These are phyloP conservation scores for Magallana gigas DNA, from an alignment of 1,140 invertebrate species.

Conservation along the genomic window DNA sequence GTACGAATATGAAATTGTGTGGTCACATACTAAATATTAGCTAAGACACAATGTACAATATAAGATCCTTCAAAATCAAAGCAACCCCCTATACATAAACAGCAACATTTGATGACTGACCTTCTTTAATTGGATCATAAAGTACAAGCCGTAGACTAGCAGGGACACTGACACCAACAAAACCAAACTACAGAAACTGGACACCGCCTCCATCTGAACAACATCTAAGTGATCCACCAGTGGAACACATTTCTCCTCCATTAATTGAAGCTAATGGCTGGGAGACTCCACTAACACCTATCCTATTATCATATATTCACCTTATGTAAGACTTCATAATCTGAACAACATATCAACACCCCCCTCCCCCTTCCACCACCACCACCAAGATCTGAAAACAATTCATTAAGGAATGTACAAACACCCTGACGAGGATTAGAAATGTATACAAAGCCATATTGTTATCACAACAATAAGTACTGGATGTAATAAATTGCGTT, in stretches of 20 bases:
- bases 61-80: too few species aligned
- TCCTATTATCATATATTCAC: neutral
- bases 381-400: neutral
- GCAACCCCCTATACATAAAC: too few species aligned
- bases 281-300: neutral
- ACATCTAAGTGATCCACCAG: neutral
- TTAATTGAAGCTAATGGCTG: neutral
- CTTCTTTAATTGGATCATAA: constrained; percentile 8
- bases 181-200: neutral
- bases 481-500: neutral
- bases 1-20: too few species aligned
- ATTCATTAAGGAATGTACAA: neutral
- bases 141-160: neutral
- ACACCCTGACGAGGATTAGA: neutral
- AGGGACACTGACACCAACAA: neutral
- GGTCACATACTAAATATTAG: too few species aligned
- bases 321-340: neutral
- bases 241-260: too few species aligned
- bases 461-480: neutral
- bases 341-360: neutral
- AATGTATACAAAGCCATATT: neutral
- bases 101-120: neutral
- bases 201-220: neutral
- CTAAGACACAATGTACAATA: too few species aligned
- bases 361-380: neutral